A percentile compares a stretch with the other conserved stretches of the same genome.
Conservation (phyloP, 2,888 invertebrate species). For the Coronaproctus castanopsis region DNA sequence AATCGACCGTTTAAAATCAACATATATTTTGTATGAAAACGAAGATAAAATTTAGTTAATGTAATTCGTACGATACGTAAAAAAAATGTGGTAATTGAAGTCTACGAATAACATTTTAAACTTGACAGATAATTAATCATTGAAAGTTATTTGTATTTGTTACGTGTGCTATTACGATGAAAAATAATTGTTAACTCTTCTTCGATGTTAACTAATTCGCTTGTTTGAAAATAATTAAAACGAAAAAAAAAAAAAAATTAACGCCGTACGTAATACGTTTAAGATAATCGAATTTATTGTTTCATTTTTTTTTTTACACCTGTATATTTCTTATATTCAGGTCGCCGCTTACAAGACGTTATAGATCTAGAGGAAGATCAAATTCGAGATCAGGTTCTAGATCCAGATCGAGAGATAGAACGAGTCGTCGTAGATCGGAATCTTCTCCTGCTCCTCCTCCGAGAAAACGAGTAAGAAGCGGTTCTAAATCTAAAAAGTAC, state of each 20-base stretch:
- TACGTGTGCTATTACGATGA: too few species aligned
- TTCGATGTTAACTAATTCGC: too few species aligned
- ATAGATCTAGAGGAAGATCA: conserved; percentile 10
- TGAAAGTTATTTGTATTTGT: too few species aligned
- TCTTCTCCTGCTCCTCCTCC: not conserved
- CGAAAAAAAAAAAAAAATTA: not conserved
- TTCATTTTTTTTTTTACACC: not conserved
- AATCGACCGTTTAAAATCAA: too few species aligned
- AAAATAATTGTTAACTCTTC: too few species aligned
- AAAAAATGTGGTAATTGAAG: too few species aligned
- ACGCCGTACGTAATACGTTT: not conserved
- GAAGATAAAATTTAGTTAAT: too few species aligned
- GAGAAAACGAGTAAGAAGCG: conserved; percentile 7
- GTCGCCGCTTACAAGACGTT: conserved; percentile 12
- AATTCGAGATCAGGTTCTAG: conserved; percentile 2
- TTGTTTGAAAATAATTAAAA: not conserved
- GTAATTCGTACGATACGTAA: too few species aligned
- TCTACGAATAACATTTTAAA: too few species aligned
- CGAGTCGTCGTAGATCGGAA: not conserved
- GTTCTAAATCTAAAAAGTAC: conserved; percentile 4
- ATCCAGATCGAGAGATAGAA: conserved; percentile 1
- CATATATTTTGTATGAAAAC: too few species aligned
- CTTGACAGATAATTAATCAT: too few species aligned
- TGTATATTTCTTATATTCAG: conserved; percentile 1
- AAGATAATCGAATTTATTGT: not conserved